Base-by-base conservation (phyloP, 37 sponge, comb jelly and placozoan species). In the Diacarnus erythraeanus region DNA sequence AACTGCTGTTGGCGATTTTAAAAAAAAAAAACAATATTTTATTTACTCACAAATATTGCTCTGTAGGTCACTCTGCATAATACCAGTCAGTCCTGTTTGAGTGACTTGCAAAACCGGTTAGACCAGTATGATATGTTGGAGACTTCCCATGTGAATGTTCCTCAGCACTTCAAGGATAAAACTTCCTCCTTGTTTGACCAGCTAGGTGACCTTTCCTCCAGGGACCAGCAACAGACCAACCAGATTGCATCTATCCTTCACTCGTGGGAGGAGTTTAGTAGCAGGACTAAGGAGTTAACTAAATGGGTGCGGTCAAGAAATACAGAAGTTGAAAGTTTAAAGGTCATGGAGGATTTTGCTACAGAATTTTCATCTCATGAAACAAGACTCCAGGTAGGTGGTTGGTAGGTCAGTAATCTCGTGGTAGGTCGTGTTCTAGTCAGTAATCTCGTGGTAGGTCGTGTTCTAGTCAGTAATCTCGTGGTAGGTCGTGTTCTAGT, bases 361-460 rank as follows among this genome's bases (percentile, higher is more conserved):
- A 64, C 17, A 5, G 80, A 86, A 21, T 79, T 86, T 33, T 75
- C 83, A 23, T 64, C 76, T 34, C 69, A 74, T 3, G 68, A 83
- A 54, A 38, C 37, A 29, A 42, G 83, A 67, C 38, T 83, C 12
- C 34, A 75, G 38, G n/a, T n/a, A n/a, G n/a, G n/a, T n/a, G n/a
- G n/a, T n/a, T n/a, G n/a, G n/a, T n/a, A n/a, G n/a, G 83, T 83
- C 17, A 31, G 72, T 58, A n/a, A 60, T 39, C 42, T 39, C 15
- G 35, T 40, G 22, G 61, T 60, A 17, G 4, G 23, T 60, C 9
- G 23, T 25, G 6, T 21, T 26, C 27, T 60, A 25, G 9, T 6
- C 21, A 60, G 22, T 60, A 25, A 4, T 26, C 27, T 26, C 37
- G 38, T 68, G 20, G 39, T 60, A 60, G 22, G 9, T 5, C 27